Base-by-base conservation (phyloP, 2,797 vertebrate genomes). In the Orientallactaga sibirica region DNA sequence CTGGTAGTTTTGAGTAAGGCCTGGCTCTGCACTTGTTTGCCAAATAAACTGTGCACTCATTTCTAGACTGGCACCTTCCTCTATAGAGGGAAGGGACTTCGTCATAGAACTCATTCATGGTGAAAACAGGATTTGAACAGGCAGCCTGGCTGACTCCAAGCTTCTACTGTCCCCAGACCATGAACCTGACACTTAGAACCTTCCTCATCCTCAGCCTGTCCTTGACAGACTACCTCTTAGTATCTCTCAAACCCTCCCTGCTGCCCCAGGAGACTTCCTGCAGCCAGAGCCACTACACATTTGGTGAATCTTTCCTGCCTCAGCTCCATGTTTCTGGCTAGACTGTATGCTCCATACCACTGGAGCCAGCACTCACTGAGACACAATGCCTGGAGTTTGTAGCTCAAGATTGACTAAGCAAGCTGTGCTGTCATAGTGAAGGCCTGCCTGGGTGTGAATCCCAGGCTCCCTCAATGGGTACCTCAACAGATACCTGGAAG, bases 21-120 rank as follows among this genome's bases (percentile, higher is more conserved):
- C 37, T 52, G 6, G 22, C 16, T 61, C 16, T 9, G 0, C 3
- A 0, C 48, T 16, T 22, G 68, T 64, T n/a, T 66, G 41, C 64
- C 0, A 1, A 19, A 25, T 37, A 8, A 9, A 4, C 0, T 8
- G 0, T 2, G 12, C 70, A 4, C 74, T 71, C 12, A 37, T 62
- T 71, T 52, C 93, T 81, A 19, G 43, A 19, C 62, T 7, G 43
- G 37, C 2, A 4, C 37, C 76, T 68, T 70, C 29, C 29, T 52
- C 22, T 0, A 2, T 29, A 64, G 19, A 25, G 43, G 3, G 52
- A 68, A 52, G 73, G 37, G 37, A 52, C 25, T 27, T 15, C 37
- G 67, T 86, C 62, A 6, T 29, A 4, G 29, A 91, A 76, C 86
- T 55, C 18, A 0, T 19, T 43, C 18, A 7, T 18, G 20, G 1